Conservation (phyloP, 2,797 vertebrate genomes). For the Sebastes vulpes region DNA sequence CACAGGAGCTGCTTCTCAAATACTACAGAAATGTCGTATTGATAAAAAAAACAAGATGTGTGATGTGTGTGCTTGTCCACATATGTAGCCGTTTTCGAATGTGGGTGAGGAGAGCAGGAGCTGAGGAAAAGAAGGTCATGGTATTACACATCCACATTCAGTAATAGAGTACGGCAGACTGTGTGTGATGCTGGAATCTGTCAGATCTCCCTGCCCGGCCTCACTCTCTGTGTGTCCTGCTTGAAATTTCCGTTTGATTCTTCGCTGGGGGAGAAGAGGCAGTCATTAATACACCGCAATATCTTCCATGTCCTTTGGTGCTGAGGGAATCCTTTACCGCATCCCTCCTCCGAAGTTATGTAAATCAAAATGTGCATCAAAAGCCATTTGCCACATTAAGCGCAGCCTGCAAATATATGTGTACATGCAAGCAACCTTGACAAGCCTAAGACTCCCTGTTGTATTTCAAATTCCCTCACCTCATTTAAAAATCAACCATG, state of each 20-base stretch:
- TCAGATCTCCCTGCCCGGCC: conserved; percentile 76
- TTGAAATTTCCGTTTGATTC: conserved; percentile 87
- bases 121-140: conserved; percentile 60
- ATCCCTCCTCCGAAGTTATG: conserved; percentile 82
- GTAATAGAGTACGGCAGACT: conserved; percentile 72
- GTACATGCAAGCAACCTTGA: conserved; percentile 83
- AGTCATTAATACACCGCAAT: conserved; percentile 80
- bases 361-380: conserved; percentile 84
- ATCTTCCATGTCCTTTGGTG: conserved; percentile 81
- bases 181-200: conserved; percentile 75
- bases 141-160: conserved; percentile 59
- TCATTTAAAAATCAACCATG: conserved; percentile 82
- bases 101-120: conserved; percentile 41
- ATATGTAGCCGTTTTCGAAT: conserved; percentile 7
- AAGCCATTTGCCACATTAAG: conserved; percentile 84
- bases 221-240: conserved; percentile 80
- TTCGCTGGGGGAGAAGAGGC: conserved; percentile 68
- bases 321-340: conserved; percentile 79
- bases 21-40: conserved; percentile 35
- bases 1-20: conserved; percentile 19
- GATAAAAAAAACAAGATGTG: conserved; percentile 40
- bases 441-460: conserved; percentile 76
- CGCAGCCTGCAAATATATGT: conserved; percentile 77
- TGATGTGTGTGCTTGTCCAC: neutral
- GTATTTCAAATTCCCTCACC: conserved; percentile 78